Evolutionary conservation across 53 echinoderm and acorn worm species (phyloP).

Genomic region (Apostichopus leukothele): DNA sequence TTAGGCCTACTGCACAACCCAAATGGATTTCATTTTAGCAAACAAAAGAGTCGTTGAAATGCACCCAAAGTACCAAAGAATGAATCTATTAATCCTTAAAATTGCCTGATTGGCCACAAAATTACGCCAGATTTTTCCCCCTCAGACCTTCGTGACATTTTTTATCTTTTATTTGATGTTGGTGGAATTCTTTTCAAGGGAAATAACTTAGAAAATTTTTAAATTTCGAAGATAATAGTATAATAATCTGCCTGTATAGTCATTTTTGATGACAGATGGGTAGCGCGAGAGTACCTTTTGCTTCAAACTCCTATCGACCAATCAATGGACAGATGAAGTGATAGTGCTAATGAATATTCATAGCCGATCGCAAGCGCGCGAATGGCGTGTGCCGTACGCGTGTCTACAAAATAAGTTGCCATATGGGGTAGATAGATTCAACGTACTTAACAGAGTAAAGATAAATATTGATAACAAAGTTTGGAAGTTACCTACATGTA

Average conservation of each 20-base stretch:
- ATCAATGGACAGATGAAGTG: slow-evolving; percentile 32
- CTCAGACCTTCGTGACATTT: not conserved
- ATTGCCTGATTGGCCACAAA: slow-evolving; percentile 45
- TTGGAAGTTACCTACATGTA: slow-evolving; percentile 34
- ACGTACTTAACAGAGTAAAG: slow-evolving; percentile 24
- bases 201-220: not conserved
- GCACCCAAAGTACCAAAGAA: slow-evolving; percentile 27
- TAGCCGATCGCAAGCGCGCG: slow-evolving; percentile 15
- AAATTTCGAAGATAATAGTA: not conserved
- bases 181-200: not conserved
- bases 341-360: slow-evolving; percentile 26
- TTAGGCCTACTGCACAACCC: not conserved
- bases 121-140: slow-evolving; percentile 44
- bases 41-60: slow-evolving; percentile 29
- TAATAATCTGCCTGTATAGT: slow-evolving; percentile 4
- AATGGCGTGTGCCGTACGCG: slow-evolving; percentile 38
- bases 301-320: slow-evolving; percentile 14
- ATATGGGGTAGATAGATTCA: slow-evolving; percentile 37
- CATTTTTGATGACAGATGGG: slow-evolving; percentile 30
- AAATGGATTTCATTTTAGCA: slow-evolving; percentile 23
- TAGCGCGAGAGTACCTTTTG: not conserved
- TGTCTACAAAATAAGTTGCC: slow-evolving; percentile 33
- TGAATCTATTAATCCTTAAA: slow-evolving; percentile 39
- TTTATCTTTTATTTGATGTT: not conserved
- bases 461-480: slow-evolving; percentile 24